Percentiles rank a stretch among this genome's conserved stretches.
Evolutionary conservation across 2,113 vertebrate genomes (phyloP).

Genomic region (Sus scrofa): DNA sequence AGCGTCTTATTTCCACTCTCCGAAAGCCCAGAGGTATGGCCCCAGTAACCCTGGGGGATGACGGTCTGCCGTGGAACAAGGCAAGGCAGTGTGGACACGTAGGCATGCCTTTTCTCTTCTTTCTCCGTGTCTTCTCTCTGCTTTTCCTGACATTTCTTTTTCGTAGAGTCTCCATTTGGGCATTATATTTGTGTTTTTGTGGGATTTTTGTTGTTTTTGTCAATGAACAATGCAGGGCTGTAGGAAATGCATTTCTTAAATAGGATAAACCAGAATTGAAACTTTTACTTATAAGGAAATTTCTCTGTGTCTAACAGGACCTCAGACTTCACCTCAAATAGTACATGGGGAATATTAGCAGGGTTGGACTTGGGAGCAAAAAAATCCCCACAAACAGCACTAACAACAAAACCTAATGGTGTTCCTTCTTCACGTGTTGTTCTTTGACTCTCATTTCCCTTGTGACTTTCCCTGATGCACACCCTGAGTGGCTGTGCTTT

Average conservation of each 20-base stretch:
- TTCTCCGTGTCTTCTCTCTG: too few species aligned
- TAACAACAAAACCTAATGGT: too few species aligned
- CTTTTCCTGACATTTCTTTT: neutral
- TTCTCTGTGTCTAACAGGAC: neutral
- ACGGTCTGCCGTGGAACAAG: rapidly evolving
- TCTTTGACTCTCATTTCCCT: neutral
- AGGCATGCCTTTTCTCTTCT: neutral
- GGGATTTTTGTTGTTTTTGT: neutral
- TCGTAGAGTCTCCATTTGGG: neutral
- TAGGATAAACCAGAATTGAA: neutral
- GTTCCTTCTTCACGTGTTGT: neutral
- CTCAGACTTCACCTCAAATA: neutral
- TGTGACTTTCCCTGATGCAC: neutral
- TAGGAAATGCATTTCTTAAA: neutral
- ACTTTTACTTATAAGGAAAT: neutral
- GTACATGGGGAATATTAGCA: rapidly evolving
- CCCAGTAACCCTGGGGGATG: rapidly evolving
- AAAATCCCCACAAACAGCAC: too few species aligned
- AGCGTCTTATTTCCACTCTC: neutral
- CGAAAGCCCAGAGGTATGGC: neutral
- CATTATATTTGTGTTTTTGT: neutral
- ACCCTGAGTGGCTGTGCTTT: rapidly evolving
- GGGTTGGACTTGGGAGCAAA: neutral
- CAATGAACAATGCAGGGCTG: neutral
- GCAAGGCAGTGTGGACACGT: rapidly evolving